A percentile compares a stretch with the other conserved stretches of the same genome.
Conservation (phyloP, 2,888 invertebrate genomes). For the Thelaira solivaga region DNA sequence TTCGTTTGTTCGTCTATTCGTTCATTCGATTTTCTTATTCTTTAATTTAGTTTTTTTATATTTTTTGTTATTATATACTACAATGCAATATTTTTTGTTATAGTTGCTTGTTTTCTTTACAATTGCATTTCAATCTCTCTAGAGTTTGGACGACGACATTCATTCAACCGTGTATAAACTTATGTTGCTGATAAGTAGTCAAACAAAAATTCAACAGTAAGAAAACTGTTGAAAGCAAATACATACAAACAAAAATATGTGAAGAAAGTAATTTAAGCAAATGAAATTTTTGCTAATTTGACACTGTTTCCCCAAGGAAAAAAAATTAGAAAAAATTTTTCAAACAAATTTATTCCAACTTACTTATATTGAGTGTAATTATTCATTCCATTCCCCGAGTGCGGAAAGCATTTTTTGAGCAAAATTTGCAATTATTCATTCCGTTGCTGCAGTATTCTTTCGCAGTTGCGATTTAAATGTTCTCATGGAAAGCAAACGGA, state of each 20-base stretch:
- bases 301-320: too few relatives aligned
- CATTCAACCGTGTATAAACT: conserved; percentile 59
- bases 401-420: too few relatives aligned
- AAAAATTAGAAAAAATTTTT: too few relatives aligned
- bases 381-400: too few relatives aligned
- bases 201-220: conserved; percentile 37
- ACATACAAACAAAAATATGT: neutral
- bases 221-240: neutral
- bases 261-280: neutral
- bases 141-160: conserved; percentile 51
- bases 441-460: too few relatives aligned
- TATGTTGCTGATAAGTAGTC: conserved; percentile 59
- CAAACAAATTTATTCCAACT: too few relatives aligned
- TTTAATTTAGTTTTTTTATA: neutral
- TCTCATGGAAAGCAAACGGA: too few relatives aligned
- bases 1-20: too few relatives aligned
- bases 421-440: too few relatives aligned
- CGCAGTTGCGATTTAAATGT: too few relatives aligned
- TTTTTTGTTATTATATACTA: conserved; percentile 3
- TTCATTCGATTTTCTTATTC: conserved; percentile 5
- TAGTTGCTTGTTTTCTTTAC: conserved; percentile 1
- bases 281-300: too few relatives aligned
- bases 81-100: conserved; percentile 33
- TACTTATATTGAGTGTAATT: too few relatives aligned
- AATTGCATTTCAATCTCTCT: conserved; percentile 37